Evolutionary conservation across 1,140 invertebrate genomes (phyloP).

Genomic region (Atta texana): DNA sequence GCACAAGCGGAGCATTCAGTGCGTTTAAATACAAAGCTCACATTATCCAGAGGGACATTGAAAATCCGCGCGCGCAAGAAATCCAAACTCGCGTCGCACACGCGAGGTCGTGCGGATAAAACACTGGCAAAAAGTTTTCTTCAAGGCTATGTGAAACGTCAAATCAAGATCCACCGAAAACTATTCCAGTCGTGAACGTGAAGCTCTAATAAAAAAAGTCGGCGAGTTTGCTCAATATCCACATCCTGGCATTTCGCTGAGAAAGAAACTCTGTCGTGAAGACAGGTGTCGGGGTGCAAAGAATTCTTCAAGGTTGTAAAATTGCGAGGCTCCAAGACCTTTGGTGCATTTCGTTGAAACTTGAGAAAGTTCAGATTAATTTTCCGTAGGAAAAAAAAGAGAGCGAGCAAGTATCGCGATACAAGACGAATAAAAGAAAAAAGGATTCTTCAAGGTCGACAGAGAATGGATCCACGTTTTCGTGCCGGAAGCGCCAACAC

Average conservation of each 20-base stretch:
- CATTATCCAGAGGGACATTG: conserved; percentile 26
- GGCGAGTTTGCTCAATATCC: not conserved
- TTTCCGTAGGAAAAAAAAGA: not conserved
- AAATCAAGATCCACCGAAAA: not conserved
- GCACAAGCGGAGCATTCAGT: conserved; percentile 46
- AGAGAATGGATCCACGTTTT: not conserved
- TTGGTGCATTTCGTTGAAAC: conserved; percentile 24
- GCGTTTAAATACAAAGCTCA: conserved; percentile 33
- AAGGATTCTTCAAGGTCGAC: not conserved
- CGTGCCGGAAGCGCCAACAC: conserved; percentile 26
- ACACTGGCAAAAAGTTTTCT: not conserved
- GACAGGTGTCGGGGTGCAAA: not conserved
- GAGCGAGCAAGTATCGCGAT: not conserved
- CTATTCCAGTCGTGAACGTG: not conserved
- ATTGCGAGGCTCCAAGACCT: conserved; percentile 23
- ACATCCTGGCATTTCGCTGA: not conserved
- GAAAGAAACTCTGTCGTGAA: not conserved
- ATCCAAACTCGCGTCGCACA: not conserved
- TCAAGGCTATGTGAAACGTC: conserved; percentile 35
- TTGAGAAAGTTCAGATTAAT: conserved; percentile 51
- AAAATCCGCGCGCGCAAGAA: not conserved
- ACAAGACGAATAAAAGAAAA: not conserved
- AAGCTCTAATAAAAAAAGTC: not conserved
- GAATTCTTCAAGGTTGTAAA: conserved; percentile 33
- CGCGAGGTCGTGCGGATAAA: not conserved